Evolutionary conservation across 2,113 vertebrate genomes (phyloP), one percentile per base, ranked within the genome.

Genomic region (Salvelinus sp.): DNA sequence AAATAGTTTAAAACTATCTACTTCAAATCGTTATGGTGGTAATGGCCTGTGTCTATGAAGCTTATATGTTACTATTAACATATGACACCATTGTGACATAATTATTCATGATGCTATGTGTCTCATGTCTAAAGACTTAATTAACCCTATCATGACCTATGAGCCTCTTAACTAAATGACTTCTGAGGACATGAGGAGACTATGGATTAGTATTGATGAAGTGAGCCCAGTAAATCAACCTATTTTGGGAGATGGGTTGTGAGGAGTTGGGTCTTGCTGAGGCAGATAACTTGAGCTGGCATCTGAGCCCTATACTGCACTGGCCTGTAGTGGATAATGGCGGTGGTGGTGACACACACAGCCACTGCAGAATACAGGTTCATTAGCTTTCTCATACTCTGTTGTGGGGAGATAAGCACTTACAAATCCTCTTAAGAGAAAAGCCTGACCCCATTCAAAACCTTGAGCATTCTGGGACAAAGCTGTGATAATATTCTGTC

Each of bases 371-470:
- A 74, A 85, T 80, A 75, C 87, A 89, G 89, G 92, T 90, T 91
- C 91, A 91, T 91, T 90, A 90, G 82, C 76, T 84, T 82, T 89
- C 83, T 76, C 67, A 77, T 79, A 75, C 79, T 87, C 88, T 89
- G 86, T 77, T 87, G 86, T 81, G 76, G 80, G 50, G 81, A 83
- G 91, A 92, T 93, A 93, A 92, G 90, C 85, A 83, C 79, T 79
- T 75, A 85, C 87, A 91, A 90, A 91, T 92, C 90, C 90, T 92
- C 88, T 92, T 92, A 91, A 76, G 50, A 72, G 74, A 54, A 25
- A 28, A 50, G 27, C 25, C 16, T 69, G 44, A 48, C 38, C 6
- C 38, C 38, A 48, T 18, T 23, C 68, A 68, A 33, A 38, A 38
- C 66, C 66, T 33, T 3, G 20, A 68, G 68, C 38, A 23, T 69